These are phyloP conservation scores for Laothoe populi DNA, from an alignment of 2,888 invertebrate genomes.

Conservation along the genomic window DNA sequence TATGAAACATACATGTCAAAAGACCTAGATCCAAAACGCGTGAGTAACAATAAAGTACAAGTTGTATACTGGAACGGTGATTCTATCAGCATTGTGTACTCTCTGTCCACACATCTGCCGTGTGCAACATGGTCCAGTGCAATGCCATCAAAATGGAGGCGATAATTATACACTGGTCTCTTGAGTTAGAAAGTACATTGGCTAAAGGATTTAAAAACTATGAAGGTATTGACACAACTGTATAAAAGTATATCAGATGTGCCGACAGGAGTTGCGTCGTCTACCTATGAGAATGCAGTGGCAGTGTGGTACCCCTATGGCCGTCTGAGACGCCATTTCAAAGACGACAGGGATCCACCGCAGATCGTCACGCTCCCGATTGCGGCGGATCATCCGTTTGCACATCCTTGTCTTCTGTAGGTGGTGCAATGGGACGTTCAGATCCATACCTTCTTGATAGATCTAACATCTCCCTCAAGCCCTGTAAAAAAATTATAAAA, in stretches of 20 bases:
- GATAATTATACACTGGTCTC: background rate
- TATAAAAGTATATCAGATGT: conserved; percentile 38
- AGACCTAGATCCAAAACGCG: conserved; percentile 75
- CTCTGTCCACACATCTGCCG: conserved; percentile 52
- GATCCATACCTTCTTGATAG: conserved; percentile 91
- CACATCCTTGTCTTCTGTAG: conserved; percentile 89
- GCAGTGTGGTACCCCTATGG: conserved; percentile 36
- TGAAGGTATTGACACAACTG: conserved; percentile 14
- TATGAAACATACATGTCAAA: conserved; percentile 70
- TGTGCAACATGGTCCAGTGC: conserved; percentile 31
- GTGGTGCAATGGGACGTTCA: conserved; percentile 71
- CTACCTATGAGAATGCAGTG: conserved; percentile 45
- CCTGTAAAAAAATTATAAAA: conserved; percentile 73
- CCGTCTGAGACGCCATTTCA: conserved; percentile 44
- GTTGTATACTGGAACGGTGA: conserved; percentile 65
- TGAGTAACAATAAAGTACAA: conserved; percentile 62
- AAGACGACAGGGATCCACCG: conserved; percentile 57
- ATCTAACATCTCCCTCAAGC: conserved; percentile 93
- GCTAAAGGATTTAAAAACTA: conserved; percentile 18
- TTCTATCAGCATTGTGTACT: conserved; percentile 42
- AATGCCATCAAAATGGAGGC: conserved; percentile 23
- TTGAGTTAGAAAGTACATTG: conserved; percentile 28
- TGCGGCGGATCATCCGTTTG: conserved; percentile 87
- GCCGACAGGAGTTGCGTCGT: conserved; percentile 53
- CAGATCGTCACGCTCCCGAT: conserved; percentile 74